Percentiles rank a stretch among this genome's conserved stretches.
phyloP scores from a whole-genome alignment of 1,140 invertebrate genomes.

The Brachionus calyciflorus region DNA sequence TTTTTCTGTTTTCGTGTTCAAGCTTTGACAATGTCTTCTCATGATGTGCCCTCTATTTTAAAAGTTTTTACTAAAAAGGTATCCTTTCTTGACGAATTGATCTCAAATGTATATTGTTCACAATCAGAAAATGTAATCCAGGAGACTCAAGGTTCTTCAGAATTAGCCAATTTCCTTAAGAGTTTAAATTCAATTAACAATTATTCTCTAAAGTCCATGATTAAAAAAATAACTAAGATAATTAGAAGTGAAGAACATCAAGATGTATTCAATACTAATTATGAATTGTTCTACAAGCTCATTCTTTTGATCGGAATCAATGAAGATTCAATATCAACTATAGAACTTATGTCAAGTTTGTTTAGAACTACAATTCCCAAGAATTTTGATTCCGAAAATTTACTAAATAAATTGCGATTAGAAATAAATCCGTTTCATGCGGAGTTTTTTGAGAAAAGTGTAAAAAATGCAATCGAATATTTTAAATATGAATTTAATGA shows the following conservation, averaged over 20 bases:
- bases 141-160: not conserved
- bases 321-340: not conserved
- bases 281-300: slow-evolving; percentile 16
- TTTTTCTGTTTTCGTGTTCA: too few species aligned
- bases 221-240: not conserved
- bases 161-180: slow-evolving; percentile 7
- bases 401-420: not conserved
- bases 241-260: not conserved
- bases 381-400: not conserved
- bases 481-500: not conserved
- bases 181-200: slow-evolving; percentile 15
- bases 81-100: slow-evolving; percentile 15
- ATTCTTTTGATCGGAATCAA: not conserved
- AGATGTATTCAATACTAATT: not conserved
- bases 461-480: not conserved
- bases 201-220: not conserved
- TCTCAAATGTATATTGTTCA: not conserved
- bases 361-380: not conserved
- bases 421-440: slow-evolving; percentile 13
- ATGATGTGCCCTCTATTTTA: too few species aligned
- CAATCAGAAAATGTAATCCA: not conserved
- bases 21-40: too few species aligned
- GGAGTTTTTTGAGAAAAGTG: not conserved
- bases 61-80: too few species aligned
- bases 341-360: not conserved